Evolutionary conservation across 2,113 vertebrate species (phyloP).

Genomic region (Potamarius usumacintae): DNA sequence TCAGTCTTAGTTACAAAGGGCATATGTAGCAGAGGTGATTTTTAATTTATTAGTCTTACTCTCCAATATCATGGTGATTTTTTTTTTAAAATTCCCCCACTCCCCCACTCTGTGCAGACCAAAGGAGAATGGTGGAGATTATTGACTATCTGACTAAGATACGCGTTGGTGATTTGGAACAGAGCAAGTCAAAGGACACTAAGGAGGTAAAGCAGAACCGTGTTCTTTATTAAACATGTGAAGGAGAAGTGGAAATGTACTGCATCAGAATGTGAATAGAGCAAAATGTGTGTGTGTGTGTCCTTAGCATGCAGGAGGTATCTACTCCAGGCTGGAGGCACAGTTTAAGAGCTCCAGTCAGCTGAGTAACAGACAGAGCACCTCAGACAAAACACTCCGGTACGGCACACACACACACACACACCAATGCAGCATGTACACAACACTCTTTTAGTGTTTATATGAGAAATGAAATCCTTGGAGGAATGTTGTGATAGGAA

Average conservation of each 20-base stretch:
- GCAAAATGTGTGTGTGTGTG: constrained; percentile 9
- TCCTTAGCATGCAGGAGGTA: constrained; percentile 83
- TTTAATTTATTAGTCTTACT: neutral
- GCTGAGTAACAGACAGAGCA: constrained; percentile 73
- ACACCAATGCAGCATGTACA: neutral
- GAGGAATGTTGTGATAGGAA: neutral
- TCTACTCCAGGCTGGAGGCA: constrained; percentile 89
- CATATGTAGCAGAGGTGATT: neutral
- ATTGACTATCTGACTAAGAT: constrained; percentile 89
- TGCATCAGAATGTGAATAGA: neutral
- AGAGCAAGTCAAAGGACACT: constrained; percentile 82
- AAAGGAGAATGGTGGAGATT: constrained; percentile 94
- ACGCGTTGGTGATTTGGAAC: constrained; percentile 88
- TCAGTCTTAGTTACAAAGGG: neutral
- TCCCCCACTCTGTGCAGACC: constrained; percentile 74
- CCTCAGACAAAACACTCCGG: constrained; percentile 78
- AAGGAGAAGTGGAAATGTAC: neutral
- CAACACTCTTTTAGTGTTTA: neutral
- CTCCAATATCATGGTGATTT: neutral
- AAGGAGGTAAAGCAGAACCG: constrained; percentile 80
- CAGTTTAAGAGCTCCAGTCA: constrained; percentile 84
- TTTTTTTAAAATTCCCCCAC: neutral
- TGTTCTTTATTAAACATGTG: neutral
- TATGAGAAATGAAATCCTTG: neutral
- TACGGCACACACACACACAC: constrained; percentile 45